Evolutionary conservation across 2,797 vertebrate genomes (phyloP).

Genomic region (Miichthys miiuy): DNA sequence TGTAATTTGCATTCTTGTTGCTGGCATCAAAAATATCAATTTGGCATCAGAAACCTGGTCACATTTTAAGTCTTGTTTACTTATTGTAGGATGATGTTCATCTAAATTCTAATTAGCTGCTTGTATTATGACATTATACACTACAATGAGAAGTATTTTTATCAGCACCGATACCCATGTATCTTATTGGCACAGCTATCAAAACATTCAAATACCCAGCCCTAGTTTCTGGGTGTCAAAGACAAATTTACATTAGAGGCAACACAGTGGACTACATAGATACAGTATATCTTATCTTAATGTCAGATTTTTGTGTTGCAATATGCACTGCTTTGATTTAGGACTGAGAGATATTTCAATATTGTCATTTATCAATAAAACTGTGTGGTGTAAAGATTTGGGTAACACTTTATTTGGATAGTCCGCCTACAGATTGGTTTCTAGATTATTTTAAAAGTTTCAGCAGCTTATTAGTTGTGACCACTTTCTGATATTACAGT

Average conservation of each 20-base stretch:
- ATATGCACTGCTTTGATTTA: background rate
- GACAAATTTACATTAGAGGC: constrained; percentile 30
- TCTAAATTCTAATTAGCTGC: background rate
- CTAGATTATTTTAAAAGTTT: too few species aligned
- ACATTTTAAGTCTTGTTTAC: background rate
- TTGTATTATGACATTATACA: background rate
- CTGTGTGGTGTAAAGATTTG: too few species aligned
- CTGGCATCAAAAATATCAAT: background rate
- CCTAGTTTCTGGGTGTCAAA: background rate
- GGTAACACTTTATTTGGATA: too few species aligned
- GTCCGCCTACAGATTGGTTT: too few species aligned
- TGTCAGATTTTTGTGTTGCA: constrained; percentile 5
- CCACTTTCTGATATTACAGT: too few species aligned
- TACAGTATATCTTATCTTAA: constrained; percentile 15
- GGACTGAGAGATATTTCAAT: background rate
- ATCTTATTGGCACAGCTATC: background rate
- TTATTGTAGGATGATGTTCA: background rate
- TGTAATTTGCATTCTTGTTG: too few species aligned
- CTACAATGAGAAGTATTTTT: background rate
- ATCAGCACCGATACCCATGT: background rate
- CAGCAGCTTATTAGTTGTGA: too few species aligned
- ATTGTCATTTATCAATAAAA: too few species aligned
- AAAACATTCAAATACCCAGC: constrained; percentile 17
- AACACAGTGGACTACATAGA: constrained; percentile 7
- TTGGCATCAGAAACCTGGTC: background rate